Evolutionary conservation across 2,797 vertebrate species (phyloP), one percentile per base, ranked within the genome.

Genomic region (Helicolenus hilgendorfi): DNA sequence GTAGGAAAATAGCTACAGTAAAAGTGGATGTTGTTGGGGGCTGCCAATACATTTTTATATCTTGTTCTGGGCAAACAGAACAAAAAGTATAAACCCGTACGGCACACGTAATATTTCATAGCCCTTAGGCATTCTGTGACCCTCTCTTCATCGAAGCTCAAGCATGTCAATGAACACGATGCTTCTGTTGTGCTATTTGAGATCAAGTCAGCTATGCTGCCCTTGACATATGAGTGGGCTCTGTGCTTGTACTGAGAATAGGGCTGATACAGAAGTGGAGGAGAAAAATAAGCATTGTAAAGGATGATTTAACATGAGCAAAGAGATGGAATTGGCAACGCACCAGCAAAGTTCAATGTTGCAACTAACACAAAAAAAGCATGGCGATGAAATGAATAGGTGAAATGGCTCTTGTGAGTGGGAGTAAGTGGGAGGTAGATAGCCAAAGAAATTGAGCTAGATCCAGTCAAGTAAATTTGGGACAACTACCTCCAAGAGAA

Each of bases 321-420:
- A n/a, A 79, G 53, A 58, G 35, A 35, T 56, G 11, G 24, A 83
- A 45, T 41, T 81, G 79, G 76, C 45, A 85, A 60, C 0, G 20
- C 64, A 85, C 72, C 65, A 72, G 68, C 27, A 65, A 77, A 86
- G 70, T 83, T 86, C 63, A 87, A 26, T 4, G 24, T 9, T 62
- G 49, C 5, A 4, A 62, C 29, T 26, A 26, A 77, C 45, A 63
- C 7, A 45, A 65, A 55, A 55, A 45, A 45, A 18, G 8, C 22
- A 22, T 3, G 0, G 24, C 3, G 1, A 75, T 69, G 31, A 72
- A 60, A 72, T 62, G 22, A 79, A 74, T n/a, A 64, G 76, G 56
- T 81, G 76, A 83, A 75, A 68, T 71, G 18, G 38, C 35, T 87
- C 11, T 10, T 82, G 27, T 78, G 77, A 70, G 86, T 81, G 38